Evolutionary conservation across 2,888 invertebrate species (phyloP), one percentile per base, ranked within the genome.

Genomic region (Salticus scenicus): DNA sequence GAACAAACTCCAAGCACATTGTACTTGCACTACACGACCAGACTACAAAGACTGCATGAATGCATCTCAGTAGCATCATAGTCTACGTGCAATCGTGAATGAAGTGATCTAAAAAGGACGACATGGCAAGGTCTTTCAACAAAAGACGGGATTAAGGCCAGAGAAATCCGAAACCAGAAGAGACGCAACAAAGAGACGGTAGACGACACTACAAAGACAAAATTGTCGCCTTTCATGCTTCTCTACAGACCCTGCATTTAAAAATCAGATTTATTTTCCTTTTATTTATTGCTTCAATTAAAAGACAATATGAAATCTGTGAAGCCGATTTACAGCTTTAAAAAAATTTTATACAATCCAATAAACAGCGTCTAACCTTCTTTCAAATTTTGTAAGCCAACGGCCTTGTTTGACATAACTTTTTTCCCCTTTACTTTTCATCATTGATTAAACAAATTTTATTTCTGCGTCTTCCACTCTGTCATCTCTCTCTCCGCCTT

Each of bases 81-180:
- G 47, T 37, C 37, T 37, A 47, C 47, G 47, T 47, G 47, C 47
- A 17, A 2, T 47, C 12, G 47, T 47, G 47, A 47, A 17, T 47
- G 47, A 17, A 47, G 66, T 27, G 69, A 69, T 37, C 69, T 37
- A 41, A 64, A 51, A 67, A 69, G 37, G 73, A 80, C 42, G 66
- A 47, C 51, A 28, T 10, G 27, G 76, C 83, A 73, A 83, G 83
- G 77, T 77, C 83, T 77, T 31, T n/a, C 77, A 83, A 83, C 83
- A 83, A 83, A 83, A 83, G 83, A 76, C 83, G 83, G 83, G 83
- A 83, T 83, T 83, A 64, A 70, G 83, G 83, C 83, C 83, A 83
- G 83, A 27, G 83, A 83, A 83, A 83, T 33, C 33, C 30, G 83
- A 83, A 64, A 77, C 76, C 51, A 33, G 42, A 4, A 30, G 17